Conservation (phyloP, 1,140 invertebrate species). For the Diorhabda sublineata region DNA sequence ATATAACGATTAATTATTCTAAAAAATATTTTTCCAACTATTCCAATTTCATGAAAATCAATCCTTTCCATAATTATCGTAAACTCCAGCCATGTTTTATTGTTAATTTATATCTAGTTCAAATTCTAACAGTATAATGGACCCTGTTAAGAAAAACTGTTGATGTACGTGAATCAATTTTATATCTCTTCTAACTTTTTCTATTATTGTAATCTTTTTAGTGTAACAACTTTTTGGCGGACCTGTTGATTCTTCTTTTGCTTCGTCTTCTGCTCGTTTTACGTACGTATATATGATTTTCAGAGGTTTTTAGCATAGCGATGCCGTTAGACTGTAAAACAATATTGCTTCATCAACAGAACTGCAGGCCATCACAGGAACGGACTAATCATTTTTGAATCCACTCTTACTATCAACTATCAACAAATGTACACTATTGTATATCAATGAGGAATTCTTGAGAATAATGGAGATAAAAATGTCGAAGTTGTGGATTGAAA, state of each 20-base stretch:
- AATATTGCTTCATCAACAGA: conserved; percentile 32
- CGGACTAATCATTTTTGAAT: too few species aligned
- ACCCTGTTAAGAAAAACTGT: conserved; percentile 24
- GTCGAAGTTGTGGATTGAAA: too few species aligned
- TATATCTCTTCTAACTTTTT: conserved; percentile 26
- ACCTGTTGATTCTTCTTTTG: not conserved
- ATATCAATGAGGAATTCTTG: too few species aligned
- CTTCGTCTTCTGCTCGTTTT: too few species aligned
- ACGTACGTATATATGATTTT: not conserved
- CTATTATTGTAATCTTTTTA: conserved; percentile 24
- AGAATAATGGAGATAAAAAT: too few species aligned
- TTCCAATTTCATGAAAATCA: too few species aligned
- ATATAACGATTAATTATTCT: too few species aligned
- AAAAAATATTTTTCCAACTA: too few species aligned
- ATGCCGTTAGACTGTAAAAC: conserved; percentile 32
- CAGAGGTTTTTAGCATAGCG: conserved; percentile 20
- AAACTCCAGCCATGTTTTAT: too few species aligned
- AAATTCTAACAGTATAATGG: conserved; percentile 31
- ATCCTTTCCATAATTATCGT: too few species aligned
- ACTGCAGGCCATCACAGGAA: conserved; percentile 22
- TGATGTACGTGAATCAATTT: conserved; percentile 35
- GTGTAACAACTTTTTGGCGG: conserved; percentile 34
- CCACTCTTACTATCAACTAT: too few species aligned
- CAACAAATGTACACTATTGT: too few species aligned
- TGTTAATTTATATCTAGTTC: conserved; percentile 26